A percentile compares a stretch with the other conserved stretches of the same genome.
phyloP scores from a whole-genome alignment of 2,797 vertebrate species.

The Eulemur mongoz region DNA sequence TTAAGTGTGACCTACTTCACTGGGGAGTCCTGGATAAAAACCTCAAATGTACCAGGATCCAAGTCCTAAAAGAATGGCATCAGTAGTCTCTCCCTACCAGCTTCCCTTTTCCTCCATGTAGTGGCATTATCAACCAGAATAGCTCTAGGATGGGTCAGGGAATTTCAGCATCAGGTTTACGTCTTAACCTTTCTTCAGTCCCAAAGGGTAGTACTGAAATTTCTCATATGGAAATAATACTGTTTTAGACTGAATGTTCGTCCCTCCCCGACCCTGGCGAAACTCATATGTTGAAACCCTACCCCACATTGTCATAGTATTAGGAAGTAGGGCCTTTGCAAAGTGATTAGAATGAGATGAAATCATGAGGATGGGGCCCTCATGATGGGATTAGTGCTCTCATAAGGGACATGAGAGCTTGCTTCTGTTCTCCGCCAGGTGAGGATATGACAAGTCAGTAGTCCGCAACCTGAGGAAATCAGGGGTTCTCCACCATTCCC shows the following conservation, averaged over 20 bases:
- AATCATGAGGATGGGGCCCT: no score
- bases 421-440: not conserved
- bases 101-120: no score
- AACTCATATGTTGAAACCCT: not conserved
- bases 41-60: not conserved
- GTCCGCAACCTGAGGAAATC: not conserved
- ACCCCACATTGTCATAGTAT: no score
- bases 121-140: not conserved
- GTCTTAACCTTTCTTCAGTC: not conserved
- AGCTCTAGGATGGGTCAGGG: no score
- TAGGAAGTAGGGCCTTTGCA: not conserved
- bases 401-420: not conserved
- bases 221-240: not conserved
- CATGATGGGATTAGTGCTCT: not conserved
- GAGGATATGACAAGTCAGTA: not conserved
- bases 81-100: no score
- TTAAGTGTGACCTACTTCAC: not conserved
- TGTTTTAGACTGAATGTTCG: no score
- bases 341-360: not conserved
- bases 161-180: not conserved
- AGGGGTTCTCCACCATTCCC: no score
- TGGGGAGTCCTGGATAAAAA: not conserved
- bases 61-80: not conserved
- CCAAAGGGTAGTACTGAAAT: not conserved
- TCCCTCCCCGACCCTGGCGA: fast-evolving